phyloP scores from a whole-genome alignment of 2,888 invertebrate genomes.

The Bombyx huttoni region DNA sequence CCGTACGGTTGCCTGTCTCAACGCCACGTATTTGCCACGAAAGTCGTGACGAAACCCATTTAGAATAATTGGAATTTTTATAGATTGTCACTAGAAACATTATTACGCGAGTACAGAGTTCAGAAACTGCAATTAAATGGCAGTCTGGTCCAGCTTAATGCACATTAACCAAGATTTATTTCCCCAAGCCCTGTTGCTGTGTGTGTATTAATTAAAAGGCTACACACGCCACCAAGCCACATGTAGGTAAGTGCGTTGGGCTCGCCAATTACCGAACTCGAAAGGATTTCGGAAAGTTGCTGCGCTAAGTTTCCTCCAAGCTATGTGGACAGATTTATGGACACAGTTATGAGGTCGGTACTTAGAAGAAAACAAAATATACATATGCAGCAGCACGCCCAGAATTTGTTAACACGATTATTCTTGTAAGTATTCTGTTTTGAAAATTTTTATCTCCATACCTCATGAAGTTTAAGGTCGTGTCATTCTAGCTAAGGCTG shows the following conservation, averaged over 20 bases:
- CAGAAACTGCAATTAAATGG: too few species aligned
- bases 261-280: conserved; percentile 32
- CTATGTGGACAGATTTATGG: not conserved
- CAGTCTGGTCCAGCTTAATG: conserved; percentile 44
- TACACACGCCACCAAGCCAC: conserved; percentile 25
- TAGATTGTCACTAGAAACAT: too few species aligned
- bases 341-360: not conserved
- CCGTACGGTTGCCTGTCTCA: too few species aligned
- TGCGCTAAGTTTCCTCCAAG: not conserved
- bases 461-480: too few species aligned
- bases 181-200: conserved; percentile 20
- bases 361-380: not conserved
- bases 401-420: not conserved
- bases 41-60: too few species aligned
- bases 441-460: too few species aligned
- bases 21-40: too few species aligned
- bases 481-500: not conserved
- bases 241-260: conserved; percentile 32
- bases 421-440: not conserved
- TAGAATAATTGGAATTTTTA: too few species aligned
- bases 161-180: conserved; percentile 71
- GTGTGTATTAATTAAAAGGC: conserved; percentile 67
- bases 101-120: too few species aligned
- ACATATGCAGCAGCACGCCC: not conserved
- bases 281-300: conserved; percentile 7